Evolutionary conservation across 2,888 invertebrate genomes (phyloP).

Genomic region (Trissolcus japonicus): DNA sequence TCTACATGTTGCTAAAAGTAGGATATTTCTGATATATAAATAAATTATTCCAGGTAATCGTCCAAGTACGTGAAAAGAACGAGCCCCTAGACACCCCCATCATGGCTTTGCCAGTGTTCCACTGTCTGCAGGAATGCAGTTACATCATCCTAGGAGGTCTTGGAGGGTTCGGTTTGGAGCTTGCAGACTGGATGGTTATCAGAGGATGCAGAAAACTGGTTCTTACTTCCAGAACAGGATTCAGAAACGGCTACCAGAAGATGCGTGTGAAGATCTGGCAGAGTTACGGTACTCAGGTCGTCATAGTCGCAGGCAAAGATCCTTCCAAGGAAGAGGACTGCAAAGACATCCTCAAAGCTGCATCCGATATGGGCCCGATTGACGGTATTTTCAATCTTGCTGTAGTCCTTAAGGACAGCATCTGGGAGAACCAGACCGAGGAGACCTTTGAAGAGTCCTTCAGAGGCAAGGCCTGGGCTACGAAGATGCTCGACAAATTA

Average conservation of each 20-base stretch:
- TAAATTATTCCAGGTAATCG: conserved; percentile 59
- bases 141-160: conserved; percentile 87
- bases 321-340: conserved; percentile 85
- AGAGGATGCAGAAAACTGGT: conserved; percentile 88
- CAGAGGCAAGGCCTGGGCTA: conserved; percentile 78
- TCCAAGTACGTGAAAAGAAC: conserved; percentile 66
- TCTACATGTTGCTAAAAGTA: not conserved
- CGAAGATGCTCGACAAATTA: conserved; percentile 53
- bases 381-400: conserved; percentile 84
- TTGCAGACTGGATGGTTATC: conserved; percentile 90
- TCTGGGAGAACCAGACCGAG: conserved; percentile 78
- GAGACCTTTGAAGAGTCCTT: conserved; percentile 78
- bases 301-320: conserved; percentile 83
- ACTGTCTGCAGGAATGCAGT: conserved; percentile 77
- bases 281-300: conserved; percentile 82
- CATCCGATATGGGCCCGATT: conserved; percentile 77
- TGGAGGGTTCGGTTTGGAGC: conserved; percentile 94
- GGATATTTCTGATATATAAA: not conserved
- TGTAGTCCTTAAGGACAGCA: conserved; percentile 78
- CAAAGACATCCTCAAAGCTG: conserved; percentile 81
- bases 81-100: conserved; percentile 62
- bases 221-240: conserved; percentile 87
- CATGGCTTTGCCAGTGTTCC: conserved; percentile 77
- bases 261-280: conserved; percentile 83
- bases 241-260: conserved; percentile 89